Base-by-base conservation (phyloP, 1,140 invertebrate genomes). In the Olivierus martensii region DNA sequence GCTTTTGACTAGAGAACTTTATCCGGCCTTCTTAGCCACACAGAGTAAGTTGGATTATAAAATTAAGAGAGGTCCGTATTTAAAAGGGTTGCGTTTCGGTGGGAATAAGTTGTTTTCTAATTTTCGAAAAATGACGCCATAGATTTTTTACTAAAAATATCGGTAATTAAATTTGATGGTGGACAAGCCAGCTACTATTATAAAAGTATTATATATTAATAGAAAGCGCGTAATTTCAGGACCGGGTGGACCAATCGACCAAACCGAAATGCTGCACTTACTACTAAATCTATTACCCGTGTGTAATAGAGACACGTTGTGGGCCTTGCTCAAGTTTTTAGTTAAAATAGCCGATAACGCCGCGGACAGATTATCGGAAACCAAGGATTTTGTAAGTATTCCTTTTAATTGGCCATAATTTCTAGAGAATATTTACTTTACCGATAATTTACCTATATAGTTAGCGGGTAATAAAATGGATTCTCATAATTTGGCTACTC, bases 381-480 rank as follows among this genome's bases (percentile, higher is more conserved):
- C 4, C 28, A 28, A 28, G 2, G 28, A 28, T 6, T 28, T 28
- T 28, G 28, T 28, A 28, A 9, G 28, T 28, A 28, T 28, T 9
- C n/a, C n/a, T n/a, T n/a, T n/a, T n/a, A n/a, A n/a, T n/a, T n/a
- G n/a, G n/a, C n/a, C n/a, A n/a, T n/a, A n/a, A n/a, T n/a, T n/a
- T n/a, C n/a, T n/a, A n/a, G n/a, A n/a, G n/a, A n/a, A n/a, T n/a
- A n/a, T n/a, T n/a, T n/a, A n/a, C n/a, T n/a, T n/a, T n/a, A n/a
- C n/a, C n/a, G n/a, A 28, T 9, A 9, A 28, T 28, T 28, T 28
- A 9, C 9, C 28, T 9, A 9, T 28, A 4, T 28, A 78, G 69
- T 54, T 84, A 43, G 64, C 76, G 19, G 90, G 89, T 3, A 93
- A 93, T 71, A 92, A 88, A 74, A 95, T 95, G 89, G 87, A 92